Evolutionary conservation across 2,113 vertebrate genomes (phyloP).

Genomic region (Hemibagrus wyckioides): DNA sequence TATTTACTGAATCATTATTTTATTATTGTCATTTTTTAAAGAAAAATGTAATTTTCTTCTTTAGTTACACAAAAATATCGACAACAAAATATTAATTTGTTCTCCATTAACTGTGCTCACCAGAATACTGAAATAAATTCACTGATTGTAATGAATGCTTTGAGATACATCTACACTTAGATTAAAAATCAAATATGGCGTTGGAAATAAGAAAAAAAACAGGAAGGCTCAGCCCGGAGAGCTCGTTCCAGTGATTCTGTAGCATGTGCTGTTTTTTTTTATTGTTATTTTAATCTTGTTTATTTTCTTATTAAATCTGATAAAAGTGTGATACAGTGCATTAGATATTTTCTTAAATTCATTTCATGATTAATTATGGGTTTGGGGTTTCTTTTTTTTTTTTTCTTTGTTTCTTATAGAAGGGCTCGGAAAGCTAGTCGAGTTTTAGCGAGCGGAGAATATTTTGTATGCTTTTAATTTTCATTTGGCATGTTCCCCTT

Average conservation of each 20-base stretch:
- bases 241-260: not conserved
- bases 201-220: not conserved
- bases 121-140: not conserved
- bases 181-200: not conserved
- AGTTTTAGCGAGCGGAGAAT: not conserved
- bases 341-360: not conserved
- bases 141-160: not conserved
- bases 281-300: not conserved
- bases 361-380: not conserved
- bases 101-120: not conserved
- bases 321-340: not conserved
- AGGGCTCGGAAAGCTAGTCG: not conserved
- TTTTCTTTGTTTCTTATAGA: not conserved
- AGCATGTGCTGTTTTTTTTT: not conserved
- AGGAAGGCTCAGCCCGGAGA: not conserved
- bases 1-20: not conserved
- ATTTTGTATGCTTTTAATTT: constrained; percentile 25
- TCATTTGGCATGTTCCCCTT: constrained; percentile 3
- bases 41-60: not conserved
- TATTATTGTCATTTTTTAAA: not conserved
- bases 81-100: not conserved
- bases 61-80: not conserved
- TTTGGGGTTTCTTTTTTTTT: not conserved
- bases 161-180: not conserved
- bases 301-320: not conserved